Base-by-base conservation (phyloP, 2,113 vertebrate genomes). In the Ovis canadensis region DNA sequence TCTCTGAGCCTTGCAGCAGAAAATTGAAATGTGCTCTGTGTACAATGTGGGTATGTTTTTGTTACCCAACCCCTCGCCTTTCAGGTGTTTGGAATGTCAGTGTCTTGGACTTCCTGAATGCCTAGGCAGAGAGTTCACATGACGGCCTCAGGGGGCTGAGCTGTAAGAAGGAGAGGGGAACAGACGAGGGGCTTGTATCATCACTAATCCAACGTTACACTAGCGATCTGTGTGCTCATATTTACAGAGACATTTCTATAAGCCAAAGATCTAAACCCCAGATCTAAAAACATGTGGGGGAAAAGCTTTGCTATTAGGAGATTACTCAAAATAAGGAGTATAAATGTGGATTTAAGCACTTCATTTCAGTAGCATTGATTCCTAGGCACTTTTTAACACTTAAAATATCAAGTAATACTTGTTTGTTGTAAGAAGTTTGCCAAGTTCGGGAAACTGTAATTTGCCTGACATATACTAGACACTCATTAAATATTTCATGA, bases 11-110 rank as follows among this genome's bases (percentile, higher is more conserved):
- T 71, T 85, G 57, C 86, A 82, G 88, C 57, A 74, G 93, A 97
- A 97, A 93, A 94, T n/a, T 93, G 71, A 50, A 96, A 87, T 90
- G 52, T 83, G 86, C 86, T 84, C 82, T 19, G 54, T 91, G 71
- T 29, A 71, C 93, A 80, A 17, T 1, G 52, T 15, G 77, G 48
- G 67, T 13, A 84, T 4, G 11, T 33, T 54, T 95, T 77, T 25
- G 85, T 67, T 74, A 3, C 62, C 71, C 88, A 27, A 4, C 10
- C n/a, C n/a, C 31, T 64, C 36, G 40, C 78, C n/a, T 92, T 31
- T 52, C 2, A n/a, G 77, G 14, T 23, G 6, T 48, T 52, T 13
- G 59, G 86, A 40, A 67, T 29, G n/a, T n/a, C 86, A 40, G 1
- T 14, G 12, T 60, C 83, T 45, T 43, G 0, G 14, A 17, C 62